These are phyloP conservation scores for Apostichopus japonicus DNA, from an alignment of 35 echinoderm and acorn worm genomes.

Conservation along the genomic window DNA sequence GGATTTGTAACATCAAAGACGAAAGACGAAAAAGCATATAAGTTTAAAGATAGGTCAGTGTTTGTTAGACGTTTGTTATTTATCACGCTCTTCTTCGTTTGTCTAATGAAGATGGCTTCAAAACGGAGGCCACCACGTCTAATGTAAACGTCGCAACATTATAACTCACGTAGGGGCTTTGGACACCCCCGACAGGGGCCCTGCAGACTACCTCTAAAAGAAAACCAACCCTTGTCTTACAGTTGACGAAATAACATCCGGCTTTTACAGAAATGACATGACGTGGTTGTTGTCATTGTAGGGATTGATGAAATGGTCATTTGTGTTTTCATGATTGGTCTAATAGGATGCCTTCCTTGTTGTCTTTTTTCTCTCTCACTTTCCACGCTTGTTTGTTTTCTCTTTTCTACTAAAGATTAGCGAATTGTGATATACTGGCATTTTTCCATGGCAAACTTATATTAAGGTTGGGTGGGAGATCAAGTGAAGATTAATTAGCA, in stretches of 20 bases:
- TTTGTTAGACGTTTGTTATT: neutral
- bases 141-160: neutral
- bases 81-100: neutral
- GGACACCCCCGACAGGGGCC: neutral
- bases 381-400: too few species aligned
- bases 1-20: neutral
- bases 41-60: too few species aligned
- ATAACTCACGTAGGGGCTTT: neutral
- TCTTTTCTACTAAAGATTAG: too few species aligned
- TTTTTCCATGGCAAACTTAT: too few species aligned
- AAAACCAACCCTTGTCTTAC: neutral
- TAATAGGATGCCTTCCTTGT: neutral
- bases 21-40: neutral
- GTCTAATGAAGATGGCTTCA: conserved; percentile 3
- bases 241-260: neutral
- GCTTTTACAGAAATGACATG: neutral
- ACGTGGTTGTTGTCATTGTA: neutral
- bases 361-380: neutral
- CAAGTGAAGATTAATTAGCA: too few species aligned
- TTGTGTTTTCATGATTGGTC: neutral
- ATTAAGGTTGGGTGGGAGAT: too few species aligned
- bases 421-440: too few species aligned
- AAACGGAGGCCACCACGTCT: neutral
- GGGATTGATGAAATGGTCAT: neutral
- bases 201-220: neutral